These are phyloP conservation scores for Drosophila kanekoi DNA, from an alignment of 2,888 invertebrate species.

Conservation along the genomic window DNA sequence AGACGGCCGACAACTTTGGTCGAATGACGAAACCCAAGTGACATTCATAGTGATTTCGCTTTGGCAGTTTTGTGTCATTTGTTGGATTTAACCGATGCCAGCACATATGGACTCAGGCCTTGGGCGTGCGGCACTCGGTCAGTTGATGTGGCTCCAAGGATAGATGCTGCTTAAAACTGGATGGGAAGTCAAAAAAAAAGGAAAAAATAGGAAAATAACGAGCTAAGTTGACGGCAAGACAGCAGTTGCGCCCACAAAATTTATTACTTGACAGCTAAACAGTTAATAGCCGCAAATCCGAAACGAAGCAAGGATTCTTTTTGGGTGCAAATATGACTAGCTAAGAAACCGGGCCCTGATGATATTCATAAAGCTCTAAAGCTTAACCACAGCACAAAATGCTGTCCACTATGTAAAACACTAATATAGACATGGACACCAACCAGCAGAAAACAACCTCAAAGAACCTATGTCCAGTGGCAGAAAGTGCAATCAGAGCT, in stretches of 20 bases:
- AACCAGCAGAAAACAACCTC: constrained; percentile 1
- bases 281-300: constrained; percentile 62
- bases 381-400: not conserved
- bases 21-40: constrained; percentile 76
- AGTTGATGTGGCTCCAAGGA: constrained; percentile 31
- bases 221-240: constrained; percentile 39
- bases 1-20: constrained; percentile 53
- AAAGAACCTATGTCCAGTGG: not conserved
- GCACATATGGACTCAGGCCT: constrained; percentile 36
- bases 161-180: constrained; percentile 8
- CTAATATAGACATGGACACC: not conserved
- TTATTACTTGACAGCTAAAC: constrained; percentile 75
- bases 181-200: constrained; percentile 3
- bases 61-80: constrained; percentile 82
- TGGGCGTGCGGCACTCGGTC: constrained; percentile 36
- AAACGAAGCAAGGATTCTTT: constrained; percentile 41
- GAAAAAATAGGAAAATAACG: constrained; percentile 14
- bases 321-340: constrained; percentile 6
- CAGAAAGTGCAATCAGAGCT: constrained; percentile 19
- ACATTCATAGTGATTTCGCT: constrained; percentile 81
- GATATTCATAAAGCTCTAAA: constrained; percentile 56
- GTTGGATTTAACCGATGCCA: constrained; percentile 70
- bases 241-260: constrained; percentile 67
- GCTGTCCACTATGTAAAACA: not conserved
- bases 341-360: constrained; percentile 16